phyloP scores from a whole-genome alignment of 2,113 vertebrate species.

The Platichthys flesus region DNA sequence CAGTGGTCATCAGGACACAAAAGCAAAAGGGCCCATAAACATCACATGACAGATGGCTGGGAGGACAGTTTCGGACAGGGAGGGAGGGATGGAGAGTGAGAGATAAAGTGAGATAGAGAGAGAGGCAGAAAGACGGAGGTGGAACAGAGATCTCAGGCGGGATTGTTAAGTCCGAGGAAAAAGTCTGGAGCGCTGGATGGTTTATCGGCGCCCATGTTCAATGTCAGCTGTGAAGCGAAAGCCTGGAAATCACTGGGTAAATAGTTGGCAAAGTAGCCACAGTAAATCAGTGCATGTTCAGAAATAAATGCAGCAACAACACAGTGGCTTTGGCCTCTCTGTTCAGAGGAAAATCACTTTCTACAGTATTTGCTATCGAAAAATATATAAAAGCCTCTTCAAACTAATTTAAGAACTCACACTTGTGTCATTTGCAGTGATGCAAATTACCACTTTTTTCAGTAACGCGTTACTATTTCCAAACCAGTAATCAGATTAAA shows the following conservation, averaged over 20 bases:
- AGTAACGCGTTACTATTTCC: too few species aligned
- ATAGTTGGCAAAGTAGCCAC: slow-evolving; percentile 26
- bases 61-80: slow-evolving; percentile 76
- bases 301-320: slow-evolving; percentile 15
- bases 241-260: slow-evolving; percentile 38
- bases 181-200: slow-evolving; percentile 52
- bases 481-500: too few species aligned
- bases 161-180: slow-evolving; percentile 59
- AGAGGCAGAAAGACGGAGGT: slow-evolving; percentile 63
- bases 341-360: neutral
- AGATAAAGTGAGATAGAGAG: slow-evolving; percentile 68
- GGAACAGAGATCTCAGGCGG: slow-evolving; percentile 71
- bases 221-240: slow-evolving; percentile 61
- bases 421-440: too few species aligned
- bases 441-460: too few species aligned
- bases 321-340: neutral
- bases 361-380: neutral
- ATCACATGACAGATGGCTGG: slow-evolving; percentile 82
- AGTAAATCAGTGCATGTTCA: slow-evolving; percentile 22
- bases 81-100: slow-evolving; percentile 71
- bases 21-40: slow-evolving; percentile 83
- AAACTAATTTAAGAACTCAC: neutral
- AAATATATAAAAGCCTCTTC: neutral
- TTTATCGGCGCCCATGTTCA: slow-evolving; percentile 66
- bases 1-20: slow-evolving; percentile 84